Conservation (phyloP, 2,888 invertebrate genomes). For the Polymixis lichenea region DNA sequence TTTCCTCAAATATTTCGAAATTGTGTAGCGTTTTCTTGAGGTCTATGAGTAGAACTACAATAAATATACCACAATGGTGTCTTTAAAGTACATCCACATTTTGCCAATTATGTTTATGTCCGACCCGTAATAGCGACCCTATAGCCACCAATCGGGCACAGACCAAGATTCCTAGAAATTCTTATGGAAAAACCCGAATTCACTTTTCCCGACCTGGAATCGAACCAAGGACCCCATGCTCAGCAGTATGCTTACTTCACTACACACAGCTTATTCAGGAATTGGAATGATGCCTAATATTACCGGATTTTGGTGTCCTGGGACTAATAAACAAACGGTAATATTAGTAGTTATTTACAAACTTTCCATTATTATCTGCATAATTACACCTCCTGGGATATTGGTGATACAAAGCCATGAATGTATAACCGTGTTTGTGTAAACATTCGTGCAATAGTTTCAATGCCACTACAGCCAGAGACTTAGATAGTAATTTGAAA, state of each 20-base stretch:
- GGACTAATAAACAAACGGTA: slow-evolving; percentile 13
- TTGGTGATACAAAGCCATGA: slow-evolving; percentile 19
- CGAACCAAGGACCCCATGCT: background rate
- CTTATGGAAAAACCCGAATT: background rate
- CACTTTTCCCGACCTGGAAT: background rate
- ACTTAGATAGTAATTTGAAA: background rate
- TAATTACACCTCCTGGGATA: slow-evolving; percentile 22
- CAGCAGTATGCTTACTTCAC: background rate
- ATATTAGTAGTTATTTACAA: slow-evolving; percentile 20
- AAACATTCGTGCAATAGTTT: slow-evolving; percentile 32
- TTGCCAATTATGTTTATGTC: background rate
- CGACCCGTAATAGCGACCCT: background rate
- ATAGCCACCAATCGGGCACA: background rate
- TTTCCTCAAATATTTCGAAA: too few relatives aligned
- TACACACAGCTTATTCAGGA: slow-evolving; percentile 15
- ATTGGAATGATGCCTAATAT: slow-evolving; percentile 12
- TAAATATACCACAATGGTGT: too few relatives aligned
- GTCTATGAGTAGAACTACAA: too few relatives aligned
- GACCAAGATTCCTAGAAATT: background rate
- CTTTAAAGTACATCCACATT: background rate
- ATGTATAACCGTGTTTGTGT: slow-evolving; percentile 9
- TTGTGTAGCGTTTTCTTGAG: too few relatives aligned
- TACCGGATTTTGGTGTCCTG: background rate
- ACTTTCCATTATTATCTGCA: slow-evolving; percentile 30
- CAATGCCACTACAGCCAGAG: background rate